phyloP scores from a whole-genome alignment of 2,113 vertebrate genomes.

The Peucedramus taeniatus region DNA sequence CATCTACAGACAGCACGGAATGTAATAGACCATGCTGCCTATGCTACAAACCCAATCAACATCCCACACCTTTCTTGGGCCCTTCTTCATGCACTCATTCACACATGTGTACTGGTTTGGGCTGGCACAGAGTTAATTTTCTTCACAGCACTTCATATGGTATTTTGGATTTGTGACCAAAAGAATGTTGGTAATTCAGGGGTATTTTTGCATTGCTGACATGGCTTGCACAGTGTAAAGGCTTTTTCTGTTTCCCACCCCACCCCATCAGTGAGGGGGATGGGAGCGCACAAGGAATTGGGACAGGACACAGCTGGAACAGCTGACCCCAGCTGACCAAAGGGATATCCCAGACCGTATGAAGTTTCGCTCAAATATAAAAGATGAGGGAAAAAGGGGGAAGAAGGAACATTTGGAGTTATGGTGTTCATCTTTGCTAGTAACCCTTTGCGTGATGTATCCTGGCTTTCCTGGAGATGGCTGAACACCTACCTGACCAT shows the following conservation, averaged over 20 bases:
- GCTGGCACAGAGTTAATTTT: neutral
- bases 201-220: neutral
- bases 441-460: fast-evolving
- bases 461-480: neutral
- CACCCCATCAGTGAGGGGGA: fast-evolving
- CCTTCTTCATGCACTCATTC: neutral
- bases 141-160: neutral
- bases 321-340: neutral
- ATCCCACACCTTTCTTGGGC: neutral
- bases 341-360: neutral
- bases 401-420: neutral
- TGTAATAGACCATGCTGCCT: neutral
- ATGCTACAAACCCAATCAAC: fast-evolving
- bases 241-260: neutral
- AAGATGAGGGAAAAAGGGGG: neutral
- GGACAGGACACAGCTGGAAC: neutral
- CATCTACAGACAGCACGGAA: neutral
- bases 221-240: neutral
- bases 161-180: neutral
- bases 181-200: neutral
- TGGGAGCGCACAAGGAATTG: neutral
- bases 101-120: neutral
- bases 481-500: neutral
- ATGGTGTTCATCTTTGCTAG: neutral
- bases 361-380: neutral